Conservation (phyloP, 35 echinoderm and acorn worm species). For the Chiridota heheva region DNA sequence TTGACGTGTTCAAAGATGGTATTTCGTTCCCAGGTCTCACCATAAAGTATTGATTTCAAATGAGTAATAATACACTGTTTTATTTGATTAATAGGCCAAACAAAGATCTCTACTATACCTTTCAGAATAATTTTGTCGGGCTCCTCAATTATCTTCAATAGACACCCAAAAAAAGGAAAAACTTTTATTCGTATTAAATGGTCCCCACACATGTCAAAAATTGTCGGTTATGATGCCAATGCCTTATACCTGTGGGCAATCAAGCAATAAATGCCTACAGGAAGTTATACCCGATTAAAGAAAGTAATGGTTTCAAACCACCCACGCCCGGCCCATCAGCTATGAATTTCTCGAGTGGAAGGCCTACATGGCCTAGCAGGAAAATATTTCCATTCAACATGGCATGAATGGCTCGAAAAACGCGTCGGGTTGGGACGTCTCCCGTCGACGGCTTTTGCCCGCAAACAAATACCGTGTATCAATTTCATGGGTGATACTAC, state of each 20-base stretch:
- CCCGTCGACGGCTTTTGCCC: conserved; percentile 50
- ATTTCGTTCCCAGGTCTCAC: conserved; percentile 42
- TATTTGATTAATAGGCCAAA: neutral
- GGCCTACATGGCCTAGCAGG: neutral
- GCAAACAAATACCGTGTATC: conserved; percentile 26
- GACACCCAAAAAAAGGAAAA: conserved; percentile 42
- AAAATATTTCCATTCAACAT: conserved; percentile 6
- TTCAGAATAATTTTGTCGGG: conserved; percentile 41
- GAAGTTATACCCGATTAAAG: neutral
- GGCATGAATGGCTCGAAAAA: conserved; percentile 22
- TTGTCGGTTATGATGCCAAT: neutral
- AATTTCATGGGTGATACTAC: conserved; percentile 46
- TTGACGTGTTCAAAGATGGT: conserved; percentile 29
- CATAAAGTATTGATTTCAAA: conserved; percentile 15
- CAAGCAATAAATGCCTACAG: conserved; percentile 30
- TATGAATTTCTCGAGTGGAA: conserved; percentile 22
- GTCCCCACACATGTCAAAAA: conserved; percentile 28
- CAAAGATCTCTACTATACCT: conserved; percentile 37
- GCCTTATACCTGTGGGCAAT: conserved; percentile 16
- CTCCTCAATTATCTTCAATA: conserved; percentile 35
- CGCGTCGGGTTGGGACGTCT: conserved; percentile 9
- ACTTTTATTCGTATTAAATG: conserved; percentile 26
- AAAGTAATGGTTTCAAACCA: neutral
- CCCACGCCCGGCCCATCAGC: neutral
- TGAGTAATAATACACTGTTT: neutral